Evolutionary conservation across 2,113 vertebrate genomes (phyloP), one percentile per base, ranked within the genome.

Genomic region (Hemibagrus wyckioides): DNA sequence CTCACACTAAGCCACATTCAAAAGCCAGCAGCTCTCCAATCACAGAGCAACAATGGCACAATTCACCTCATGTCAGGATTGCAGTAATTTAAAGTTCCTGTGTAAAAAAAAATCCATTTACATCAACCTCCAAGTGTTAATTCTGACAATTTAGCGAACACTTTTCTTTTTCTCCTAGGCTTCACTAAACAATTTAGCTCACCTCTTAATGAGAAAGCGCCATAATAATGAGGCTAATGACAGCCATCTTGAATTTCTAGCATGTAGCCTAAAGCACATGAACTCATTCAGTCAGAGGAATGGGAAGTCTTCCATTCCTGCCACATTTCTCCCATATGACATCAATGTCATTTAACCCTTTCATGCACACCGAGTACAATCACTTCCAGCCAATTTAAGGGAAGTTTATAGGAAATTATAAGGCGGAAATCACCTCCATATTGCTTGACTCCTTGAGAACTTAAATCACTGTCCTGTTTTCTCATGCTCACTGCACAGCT

Each of bases 281-380:
- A 65, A 85, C 84, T 75, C 84, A 85, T 85, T 85, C 69, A 75
- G 84, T 73, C 84, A 85, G 71, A 76, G 7, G 30, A 56, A 59
- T 23, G 39, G 36, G 50, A 76, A 30, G 56, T 41, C 71, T 85
- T 81, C 71, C 30, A 48, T 83, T 83, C 65, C 41, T 30, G 8
- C 33, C 80, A 82, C 17, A 36, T 65, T n/a, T 41, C 57, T 76
- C 71, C 67, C 84, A 71, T 44, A 77, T 85, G 84, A 41, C 50
- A 44, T 25, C 11, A 8, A 14, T 39, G 57, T 48, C 57, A 48
- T 83, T 83, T 50, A 83, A 83, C 59, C 14, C 57, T 50, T 41
- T 65, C n/a, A 28, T 14, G 33, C 54, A 28, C 28, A 39, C 30
- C 23, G 33, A 14, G 79, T 19, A 80, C 79, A 56, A 30, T 36